Conservation (phyloP, 2,797 vertebrate genomes). For the Meriones psammophilus region DNA sequence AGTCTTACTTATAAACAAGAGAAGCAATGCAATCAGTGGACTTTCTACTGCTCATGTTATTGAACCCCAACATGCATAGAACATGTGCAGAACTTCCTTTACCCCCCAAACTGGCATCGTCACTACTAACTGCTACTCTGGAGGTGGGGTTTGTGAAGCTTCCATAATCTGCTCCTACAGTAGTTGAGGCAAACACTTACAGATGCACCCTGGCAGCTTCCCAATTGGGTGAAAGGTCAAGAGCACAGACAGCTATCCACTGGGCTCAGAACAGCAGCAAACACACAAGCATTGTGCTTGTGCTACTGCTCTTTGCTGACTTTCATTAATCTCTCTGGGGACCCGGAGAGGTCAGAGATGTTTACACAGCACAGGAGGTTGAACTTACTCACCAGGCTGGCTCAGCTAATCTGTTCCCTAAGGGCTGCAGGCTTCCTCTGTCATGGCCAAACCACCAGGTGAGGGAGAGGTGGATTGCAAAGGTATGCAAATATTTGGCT, state of each 20-base stretch:
- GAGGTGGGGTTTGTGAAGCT: not conserved
- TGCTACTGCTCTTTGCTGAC: not conserved
- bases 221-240: not conserved
- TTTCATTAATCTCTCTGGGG: conserved; percentile 70
- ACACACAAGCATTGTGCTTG: not conserved
- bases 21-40: not conserved
- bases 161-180: not conserved
- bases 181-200: not conserved
- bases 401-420: conserved; percentile 67
- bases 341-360: conserved; percentile 62
- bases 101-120: too few relatives aligned
- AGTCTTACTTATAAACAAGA: too few relatives aligned
- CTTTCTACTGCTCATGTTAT: not conserved
- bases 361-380: conserved; percentile 60
- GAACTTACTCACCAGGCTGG: conserved; percentile 44
- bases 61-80: not conserved
- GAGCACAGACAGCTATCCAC: not conserved
- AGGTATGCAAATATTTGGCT: conserved; percentile 79
- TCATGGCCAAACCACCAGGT: conserved; percentile 12
- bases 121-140: not conserved
- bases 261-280: not conserved
- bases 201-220: not conserved
- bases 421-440: not conserved
- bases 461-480: conserved; percentile 49
- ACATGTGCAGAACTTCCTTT: not conserved